Evolutionary conservation across 2,797 vertebrate genomes (phyloP).

Genomic region (Malacoctenus gilli): DNA sequence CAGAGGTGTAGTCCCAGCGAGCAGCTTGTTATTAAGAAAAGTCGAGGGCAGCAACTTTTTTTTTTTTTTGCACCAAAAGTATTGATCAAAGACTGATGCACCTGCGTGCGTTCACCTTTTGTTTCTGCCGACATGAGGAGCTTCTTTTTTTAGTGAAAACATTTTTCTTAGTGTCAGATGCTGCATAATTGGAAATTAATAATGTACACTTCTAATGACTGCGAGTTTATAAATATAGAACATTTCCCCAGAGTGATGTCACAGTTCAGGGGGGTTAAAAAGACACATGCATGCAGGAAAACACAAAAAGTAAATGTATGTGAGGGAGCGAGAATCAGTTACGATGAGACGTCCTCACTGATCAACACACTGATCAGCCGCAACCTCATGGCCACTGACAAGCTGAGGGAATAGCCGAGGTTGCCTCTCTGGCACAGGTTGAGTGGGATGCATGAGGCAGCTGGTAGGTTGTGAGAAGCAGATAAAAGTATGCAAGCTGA

Average conservation of each 20-base stretch:
- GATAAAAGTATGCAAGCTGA: too few species aligned
- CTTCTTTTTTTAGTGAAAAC: slow-evolving; percentile 51
- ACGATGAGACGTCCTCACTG: too few species aligned
- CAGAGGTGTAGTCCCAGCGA: slow-evolving; percentile 33
- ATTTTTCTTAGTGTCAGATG: slow-evolving; percentile 53
- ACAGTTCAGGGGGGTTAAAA: slow-evolving; percentile 29
- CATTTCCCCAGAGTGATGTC: neutral
- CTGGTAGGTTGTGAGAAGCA: too few species aligned
- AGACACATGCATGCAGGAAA: neutral
- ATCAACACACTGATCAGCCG: too few species aligned
- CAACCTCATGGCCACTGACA: too few species aligned
- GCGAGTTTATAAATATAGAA: slow-evolving; percentile 31
- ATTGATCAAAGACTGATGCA: slow-evolving; percentile 45
- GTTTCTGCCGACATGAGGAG: slow-evolving; percentile 23
- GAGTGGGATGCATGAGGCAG: too few species aligned
- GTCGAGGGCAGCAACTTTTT: slow-evolving; percentile 36
- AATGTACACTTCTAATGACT: slow-evolving; percentile 51
- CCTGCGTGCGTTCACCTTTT: slow-evolving; percentile 47
- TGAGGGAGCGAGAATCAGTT: too few species aligned
- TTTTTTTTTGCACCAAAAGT: slow-evolving; percentile 20
- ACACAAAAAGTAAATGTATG: neutral
- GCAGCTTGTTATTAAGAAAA: slow-evolving; percentile 14
- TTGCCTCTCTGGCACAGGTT: too few species aligned
- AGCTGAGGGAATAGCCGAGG: too few species aligned
- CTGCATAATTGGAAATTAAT: slow-evolving; percentile 56